Evolutionary conservation across 1,140 invertebrate species (phyloP).

Genomic region (Geopemphigus sp.): DNA sequence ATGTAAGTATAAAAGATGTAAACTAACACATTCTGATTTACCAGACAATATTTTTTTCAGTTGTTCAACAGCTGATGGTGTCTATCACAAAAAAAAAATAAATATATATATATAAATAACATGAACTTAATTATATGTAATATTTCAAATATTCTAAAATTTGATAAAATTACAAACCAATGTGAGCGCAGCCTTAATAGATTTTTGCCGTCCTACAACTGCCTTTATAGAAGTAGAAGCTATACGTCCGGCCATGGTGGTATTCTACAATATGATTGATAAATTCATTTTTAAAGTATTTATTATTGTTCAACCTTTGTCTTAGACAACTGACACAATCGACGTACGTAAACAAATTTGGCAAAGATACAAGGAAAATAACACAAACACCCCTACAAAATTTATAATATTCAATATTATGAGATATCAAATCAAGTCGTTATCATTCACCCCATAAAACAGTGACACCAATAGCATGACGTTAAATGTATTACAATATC

Average conservation of each 20-base stretch:
- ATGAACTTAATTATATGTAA: no score
- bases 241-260: constrained; percentile 40
- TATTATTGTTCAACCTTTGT: not conserved
- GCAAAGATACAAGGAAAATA: not conserved
- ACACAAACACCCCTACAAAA: not conserved
- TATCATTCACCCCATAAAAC: not conserved
- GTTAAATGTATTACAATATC: not conserved
- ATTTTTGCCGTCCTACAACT: not conserved
- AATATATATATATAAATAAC: not conserved
- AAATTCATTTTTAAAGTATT: constrained; percentile 18
- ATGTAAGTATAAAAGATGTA: no score
- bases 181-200: constrained; percentile 32
- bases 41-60: constrained; percentile 74
- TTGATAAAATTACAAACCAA: constrained; percentile 16
- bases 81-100: constrained; percentile 60
- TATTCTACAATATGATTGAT: not conserved
- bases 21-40: constrained; percentile 69
- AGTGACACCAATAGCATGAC: not conserved
- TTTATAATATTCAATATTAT: not conserved
- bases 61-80: constrained; percentile 75
- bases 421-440: not conserved
- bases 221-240: not conserved
- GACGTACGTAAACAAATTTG: not conserved
- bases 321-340: not conserved
- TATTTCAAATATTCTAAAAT: not conserved